phyloP scores from a whole-genome alignment of 2,113 vertebrate species.

The Gallinago jamesoni region DNA sequence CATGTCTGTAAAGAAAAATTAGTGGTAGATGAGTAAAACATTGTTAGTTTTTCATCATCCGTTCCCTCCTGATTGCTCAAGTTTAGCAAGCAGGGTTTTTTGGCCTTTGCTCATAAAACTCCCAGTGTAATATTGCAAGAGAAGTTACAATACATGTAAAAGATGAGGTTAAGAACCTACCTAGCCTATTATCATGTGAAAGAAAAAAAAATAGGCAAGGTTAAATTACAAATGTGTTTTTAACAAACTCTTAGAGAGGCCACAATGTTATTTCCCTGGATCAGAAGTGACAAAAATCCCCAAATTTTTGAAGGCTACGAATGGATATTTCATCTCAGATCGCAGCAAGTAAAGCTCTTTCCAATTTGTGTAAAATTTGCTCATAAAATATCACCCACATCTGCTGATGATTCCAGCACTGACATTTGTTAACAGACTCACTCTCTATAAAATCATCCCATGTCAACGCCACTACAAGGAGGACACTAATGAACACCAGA shows the following conservation, averaged over 20 bases:
- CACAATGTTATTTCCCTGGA: not conserved
- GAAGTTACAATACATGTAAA: not conserved
- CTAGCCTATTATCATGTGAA: not conserved
- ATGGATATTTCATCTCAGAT: not conserved
- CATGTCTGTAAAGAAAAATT: not conserved
- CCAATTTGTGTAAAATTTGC: not conserved
- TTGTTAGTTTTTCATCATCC: constrained; percentile 60
- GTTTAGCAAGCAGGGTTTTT: constrained; percentile 18
- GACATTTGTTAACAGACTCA: not conserved
- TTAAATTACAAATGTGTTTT: not conserved
- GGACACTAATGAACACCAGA: not conserved
- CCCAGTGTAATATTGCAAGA: constrained; percentile 11
- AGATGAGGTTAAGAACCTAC: constrained; percentile 13
- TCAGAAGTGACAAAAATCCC: not conserved
- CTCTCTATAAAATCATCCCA: not conserved
- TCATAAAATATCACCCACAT: not conserved
- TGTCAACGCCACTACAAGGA: not conserved
- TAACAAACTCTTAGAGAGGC: not conserved
- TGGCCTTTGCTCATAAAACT: constrained; percentile 7
- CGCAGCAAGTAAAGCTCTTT: not conserved
- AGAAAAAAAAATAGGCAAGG: not conserved
- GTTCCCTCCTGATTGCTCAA: constrained; percentile 39
- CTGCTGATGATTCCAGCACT: not conserved
- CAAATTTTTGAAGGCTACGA: not conserved
- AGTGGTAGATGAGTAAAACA: constrained; percentile 49